phyloP scores from a whole-genome alignment of 2,113 vertebrate species.

The Marcusenius ussheri region DNA sequence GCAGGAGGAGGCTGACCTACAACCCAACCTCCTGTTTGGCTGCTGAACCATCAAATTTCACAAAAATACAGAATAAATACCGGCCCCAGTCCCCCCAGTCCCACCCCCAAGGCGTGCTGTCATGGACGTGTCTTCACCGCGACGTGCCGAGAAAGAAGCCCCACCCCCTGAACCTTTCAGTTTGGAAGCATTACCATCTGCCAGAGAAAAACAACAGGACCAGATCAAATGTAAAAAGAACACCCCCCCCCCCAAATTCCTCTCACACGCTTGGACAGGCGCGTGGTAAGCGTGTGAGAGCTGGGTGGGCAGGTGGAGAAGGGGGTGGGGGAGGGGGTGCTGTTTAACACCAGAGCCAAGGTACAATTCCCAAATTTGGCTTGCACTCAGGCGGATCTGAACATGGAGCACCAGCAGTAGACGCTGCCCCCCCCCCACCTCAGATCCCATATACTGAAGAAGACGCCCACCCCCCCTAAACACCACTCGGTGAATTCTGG shows the following conservation, averaged over 20 bases:
- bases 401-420: slow-evolving; percentile 6
- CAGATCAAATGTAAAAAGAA: slow-evolving; percentile 11
- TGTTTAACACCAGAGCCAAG: not conserved
- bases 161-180: not conserved
- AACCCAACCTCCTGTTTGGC: not conserved
- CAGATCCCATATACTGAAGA: not conserved
- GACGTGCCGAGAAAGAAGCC: not conserved
- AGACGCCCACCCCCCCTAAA: not conserved
- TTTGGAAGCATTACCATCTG: not conserved
- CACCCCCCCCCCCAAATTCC: slow-evolving; percentile 19
- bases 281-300: not conserved
- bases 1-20: not conserved
- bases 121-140: not conserved
- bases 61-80: too few relatives aligned
- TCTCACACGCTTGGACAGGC: slow-evolving; percentile 23
- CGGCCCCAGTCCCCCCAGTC: too few relatives aligned
- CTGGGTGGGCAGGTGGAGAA: not conserved
- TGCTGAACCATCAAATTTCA: not conserved
- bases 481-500: too few relatives aligned
- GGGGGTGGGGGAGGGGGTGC: not conserved
- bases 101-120: not conserved
- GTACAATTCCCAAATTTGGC: not conserved
- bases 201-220: slow-evolving; percentile 1
- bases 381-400: slow-evolving; percentile 7
- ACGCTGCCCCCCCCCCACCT: not conserved